phyloP scores from a whole-genome alignment of 2,797 vertebrate species.

The Rhabdomys pumilio region DNA sequence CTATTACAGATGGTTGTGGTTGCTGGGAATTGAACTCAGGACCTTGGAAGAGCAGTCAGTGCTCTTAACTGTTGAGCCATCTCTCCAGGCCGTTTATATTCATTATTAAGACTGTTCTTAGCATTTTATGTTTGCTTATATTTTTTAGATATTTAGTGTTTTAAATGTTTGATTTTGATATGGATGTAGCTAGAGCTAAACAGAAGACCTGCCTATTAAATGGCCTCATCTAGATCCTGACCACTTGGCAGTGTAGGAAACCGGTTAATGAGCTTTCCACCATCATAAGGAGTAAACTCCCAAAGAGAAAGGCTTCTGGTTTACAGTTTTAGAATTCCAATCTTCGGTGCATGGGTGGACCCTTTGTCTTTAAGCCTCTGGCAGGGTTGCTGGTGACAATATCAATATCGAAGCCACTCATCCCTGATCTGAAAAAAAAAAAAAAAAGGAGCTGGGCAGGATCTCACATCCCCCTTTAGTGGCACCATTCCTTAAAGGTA shows the following conservation, averaged over 20 bases:
- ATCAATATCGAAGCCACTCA: neutral
- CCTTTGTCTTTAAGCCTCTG: neutral
- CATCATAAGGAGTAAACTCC: neutral
- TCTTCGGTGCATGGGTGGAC: neutral
- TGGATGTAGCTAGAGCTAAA: slow-evolving; percentile 16
- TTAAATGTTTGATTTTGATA: slow-evolving; percentile 22
- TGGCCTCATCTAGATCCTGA: slow-evolving; percentile 14
- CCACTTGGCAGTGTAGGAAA: slow-evolving; percentile 78
- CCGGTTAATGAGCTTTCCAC: slow-evolving; percentile 8
- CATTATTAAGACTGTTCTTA: slow-evolving; percentile 54
- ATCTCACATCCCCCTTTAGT: neutral
- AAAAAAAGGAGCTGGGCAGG: neutral
- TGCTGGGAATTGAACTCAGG: neutral
- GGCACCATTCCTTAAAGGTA: neutral
- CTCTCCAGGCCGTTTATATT: neutral
- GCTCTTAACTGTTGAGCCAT: neutral
- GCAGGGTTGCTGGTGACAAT: neutral
- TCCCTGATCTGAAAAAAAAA: neutral
- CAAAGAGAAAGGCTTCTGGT: neutral
- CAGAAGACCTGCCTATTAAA: slow-evolving; percentile 26
- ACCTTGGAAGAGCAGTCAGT: neutral
- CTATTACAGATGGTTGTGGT: neutral
- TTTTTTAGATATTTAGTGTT: slow-evolving; percentile 33
- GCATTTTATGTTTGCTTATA: neutral
- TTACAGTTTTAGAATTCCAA: neutral